These are phyloP conservation scores for Aplodontia rufa DNA, from an alignment of 2,113 vertebrate species.

Conservation along the genomic window DNA sequence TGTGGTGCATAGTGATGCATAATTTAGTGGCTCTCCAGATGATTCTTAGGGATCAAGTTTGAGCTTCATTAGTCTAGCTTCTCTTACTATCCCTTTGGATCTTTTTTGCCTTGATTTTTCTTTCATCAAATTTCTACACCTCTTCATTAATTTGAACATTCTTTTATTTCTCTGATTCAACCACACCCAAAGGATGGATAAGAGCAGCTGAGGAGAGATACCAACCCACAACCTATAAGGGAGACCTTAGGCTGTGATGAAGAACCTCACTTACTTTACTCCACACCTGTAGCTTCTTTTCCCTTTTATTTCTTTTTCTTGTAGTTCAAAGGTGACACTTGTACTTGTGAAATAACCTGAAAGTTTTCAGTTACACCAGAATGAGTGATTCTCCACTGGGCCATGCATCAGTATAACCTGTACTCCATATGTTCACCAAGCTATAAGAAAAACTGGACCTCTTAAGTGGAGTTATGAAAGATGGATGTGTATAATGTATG, in stretches of 20 bases:
- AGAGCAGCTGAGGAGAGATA: background rate
- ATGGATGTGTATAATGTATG: too few species aligned
- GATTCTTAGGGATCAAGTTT: slow-evolving; percentile 13
- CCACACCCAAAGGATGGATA: background rate
- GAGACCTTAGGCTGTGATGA: background rate
- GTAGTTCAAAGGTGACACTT: background rate
- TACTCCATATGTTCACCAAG: background rate
- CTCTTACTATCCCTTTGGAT: background rate
- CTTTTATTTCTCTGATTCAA: background rate
- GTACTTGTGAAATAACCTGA: background rate
- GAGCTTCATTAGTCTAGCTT: background rate
- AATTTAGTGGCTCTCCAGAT: background rate
- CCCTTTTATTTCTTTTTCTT: background rate
- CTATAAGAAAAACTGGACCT: background rate
- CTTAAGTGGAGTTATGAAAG: background rate
- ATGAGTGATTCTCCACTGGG: background rate
- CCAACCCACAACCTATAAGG: background rate
- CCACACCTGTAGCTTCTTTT: background rate
- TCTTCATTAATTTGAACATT: background rate
- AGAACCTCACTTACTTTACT: too few species aligned
- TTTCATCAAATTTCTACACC: background rate
- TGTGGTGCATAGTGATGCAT: background rate
- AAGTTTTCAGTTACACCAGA: background rate
- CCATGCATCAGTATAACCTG: background rate
- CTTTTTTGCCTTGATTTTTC: background rate